A percentile compares a stretch with the other conserved stretches of the same genome.
Conservation (phyloP, 1,140 invertebrate species). For the Dendroctonus ponderosae region DNA sequence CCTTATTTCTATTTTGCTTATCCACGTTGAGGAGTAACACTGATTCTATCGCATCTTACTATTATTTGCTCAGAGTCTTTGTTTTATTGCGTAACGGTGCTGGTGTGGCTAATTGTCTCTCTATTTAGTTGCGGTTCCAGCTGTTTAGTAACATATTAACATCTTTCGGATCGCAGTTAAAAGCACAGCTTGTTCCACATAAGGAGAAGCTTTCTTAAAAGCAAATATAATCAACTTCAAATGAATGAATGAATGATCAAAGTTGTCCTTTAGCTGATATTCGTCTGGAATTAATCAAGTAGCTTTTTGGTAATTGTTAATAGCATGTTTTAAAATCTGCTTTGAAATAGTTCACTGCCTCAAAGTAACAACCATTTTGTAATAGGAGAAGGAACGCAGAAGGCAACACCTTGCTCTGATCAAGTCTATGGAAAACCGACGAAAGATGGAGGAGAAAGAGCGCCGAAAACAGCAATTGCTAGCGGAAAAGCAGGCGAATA, state of each 20-base stretch:
- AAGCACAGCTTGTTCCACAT: no score
- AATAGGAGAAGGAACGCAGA: constrained; percentile 83
- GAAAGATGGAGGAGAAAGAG: constrained; percentile 85
- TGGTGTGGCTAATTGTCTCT: constrained; percentile 11
- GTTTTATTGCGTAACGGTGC: constrained; percentile 8
- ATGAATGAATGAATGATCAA: no score
- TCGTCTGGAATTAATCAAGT: neutral
- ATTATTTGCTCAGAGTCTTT: constrained; percentile 15
- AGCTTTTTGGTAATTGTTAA: constrained; percentile 1
- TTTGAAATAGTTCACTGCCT: neutral
- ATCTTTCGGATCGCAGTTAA: neutral
- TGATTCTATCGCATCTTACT: constrained; percentile 6
- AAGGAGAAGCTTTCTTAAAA: no score
- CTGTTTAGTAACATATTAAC: constrained; percentile 5
- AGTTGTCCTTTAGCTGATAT: neutral
- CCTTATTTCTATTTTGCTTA: constrained; percentile 33
- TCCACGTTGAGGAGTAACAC: constrained; percentile 8
- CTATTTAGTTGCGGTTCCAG: constrained; percentile 15
- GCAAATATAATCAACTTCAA: no score
- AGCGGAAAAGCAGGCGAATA: constrained; percentile 73
- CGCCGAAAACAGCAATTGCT: constrained; percentile 77
- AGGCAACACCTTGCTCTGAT: constrained; percentile 87
- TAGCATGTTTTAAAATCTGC: neutral
- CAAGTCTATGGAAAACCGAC: constrained; percentile 79
- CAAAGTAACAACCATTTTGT: neutral